Conservation (phyloP, 2,797 vertebrate genomes). For the Sebastiscus tertius region DNA sequence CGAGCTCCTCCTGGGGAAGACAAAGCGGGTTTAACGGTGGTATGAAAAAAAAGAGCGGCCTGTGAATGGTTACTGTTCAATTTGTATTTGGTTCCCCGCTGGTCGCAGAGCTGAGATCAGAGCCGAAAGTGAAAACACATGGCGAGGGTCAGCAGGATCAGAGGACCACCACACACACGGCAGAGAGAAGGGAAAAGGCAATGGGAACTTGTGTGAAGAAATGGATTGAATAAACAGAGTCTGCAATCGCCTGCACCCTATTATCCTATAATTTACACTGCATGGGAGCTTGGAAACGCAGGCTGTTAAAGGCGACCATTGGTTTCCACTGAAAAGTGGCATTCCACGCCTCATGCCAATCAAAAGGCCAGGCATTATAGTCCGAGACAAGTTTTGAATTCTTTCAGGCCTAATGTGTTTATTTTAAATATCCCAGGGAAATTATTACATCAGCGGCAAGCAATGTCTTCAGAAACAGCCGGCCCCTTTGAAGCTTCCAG, state of each 20-base stretch:
- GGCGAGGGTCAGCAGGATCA: conserved; percentile 97
- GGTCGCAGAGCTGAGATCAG: conserved; percentile 99
- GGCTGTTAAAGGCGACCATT: conserved; percentile 84
- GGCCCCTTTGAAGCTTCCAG: conserved; percentile 86
- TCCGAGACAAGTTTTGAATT: conserved; percentile 92
- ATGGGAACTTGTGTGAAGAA: conserved; percentile 96
- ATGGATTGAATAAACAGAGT: conserved; percentile 98
- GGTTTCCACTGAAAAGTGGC: conserved; percentile 83
- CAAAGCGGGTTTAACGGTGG: conserved; percentile 92
- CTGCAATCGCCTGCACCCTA: conserved; percentile 95
- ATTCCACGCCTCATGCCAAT: conserved; percentile 87
- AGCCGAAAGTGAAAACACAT: conserved; percentile 99
- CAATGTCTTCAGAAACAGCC: conserved; percentile 82
- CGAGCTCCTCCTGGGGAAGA: conserved; percentile 83
- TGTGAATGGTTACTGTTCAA: conserved; percentile 99
- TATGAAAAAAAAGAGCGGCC: conserved; percentile 88
- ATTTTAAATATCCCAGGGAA: conserved; percentile 95
- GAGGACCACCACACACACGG: conserved; percentile 97
- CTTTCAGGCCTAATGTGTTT: conserved; percentile 93
- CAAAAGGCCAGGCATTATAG: conserved; percentile 85
- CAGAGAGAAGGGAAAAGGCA: conserved; percentile 88
- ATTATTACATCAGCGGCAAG: conserved; percentile 93
- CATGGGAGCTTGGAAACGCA: conserved; percentile 90
- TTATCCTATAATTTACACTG: conserved; percentile 98
- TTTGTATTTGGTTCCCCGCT: conserved; percentile 99